Evolutionary conservation across 35 echinoderm and acorn worm genomes (phyloP), one percentile per base, ranked within the genome.

Genomic region (Lytechinus pictus): DNA sequence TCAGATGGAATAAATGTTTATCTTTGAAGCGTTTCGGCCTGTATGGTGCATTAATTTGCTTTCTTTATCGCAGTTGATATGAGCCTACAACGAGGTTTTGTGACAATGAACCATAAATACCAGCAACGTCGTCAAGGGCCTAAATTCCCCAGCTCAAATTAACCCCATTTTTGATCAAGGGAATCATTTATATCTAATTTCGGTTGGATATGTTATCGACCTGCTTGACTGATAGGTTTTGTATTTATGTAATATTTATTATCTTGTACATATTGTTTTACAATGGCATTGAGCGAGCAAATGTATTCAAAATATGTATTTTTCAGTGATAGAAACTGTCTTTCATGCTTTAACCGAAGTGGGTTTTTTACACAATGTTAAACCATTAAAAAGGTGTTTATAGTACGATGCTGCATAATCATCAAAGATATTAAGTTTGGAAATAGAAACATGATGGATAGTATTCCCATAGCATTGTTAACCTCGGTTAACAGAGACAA

Each of bases 221-320:
- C 16, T 79, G 66, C 6, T 5, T 24, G 16, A 58, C 13, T 19
- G 66, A 79, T 24, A 8, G 66, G n/a, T 24, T 24, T 79, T 79
- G 66, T 79, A 79, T 79, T 79, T 79, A 79, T 79, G 66, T 79
- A 4, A 79, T 79, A 79, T 79, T 79, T 79, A 79, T 79, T 79
- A n/a, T n/a, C 19, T 16, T 79, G 66, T 79, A 79, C 66, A 79
- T 79, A 79, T 16, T 79, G 66, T 79, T 79, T 24, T 79, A 16
- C n/a, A 7, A 79, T 79, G 66, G 21, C 19, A 79, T 79, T 79
- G 66, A 27, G 66, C 66, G 66, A 79, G 21, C 19, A 79, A n/a
- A n/a, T n/a, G 66, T 79, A 79, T 79, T 79, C 66, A 24, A 24
- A 79, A 79, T 19, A 6, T 79, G 66, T 79, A 79, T 7, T 79